Base-by-base conservation (phyloP, 2,888 invertebrate genomes). In the Erpobdella octoculata region DNA sequence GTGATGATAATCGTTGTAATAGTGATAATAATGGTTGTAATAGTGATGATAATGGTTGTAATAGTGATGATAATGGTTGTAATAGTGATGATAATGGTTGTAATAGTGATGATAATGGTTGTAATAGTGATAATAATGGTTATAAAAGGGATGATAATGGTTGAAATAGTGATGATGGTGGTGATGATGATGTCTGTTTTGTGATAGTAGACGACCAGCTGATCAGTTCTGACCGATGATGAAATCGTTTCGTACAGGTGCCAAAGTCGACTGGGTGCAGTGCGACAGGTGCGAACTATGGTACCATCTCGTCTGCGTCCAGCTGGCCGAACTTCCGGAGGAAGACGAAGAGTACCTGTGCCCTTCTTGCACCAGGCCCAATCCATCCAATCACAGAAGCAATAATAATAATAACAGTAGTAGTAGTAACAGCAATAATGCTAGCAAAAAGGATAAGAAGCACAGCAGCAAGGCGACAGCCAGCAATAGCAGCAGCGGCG, bases 291-390 rank as follows among this genome's bases (percentile, higher is more conserved):
- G 62, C 38, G 25, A 62, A 33, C 1, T 1, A 3, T 62, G 70
- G 70, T 41, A 62, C 37, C 62, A 70, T 33, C 18, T 70, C 15
- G 15, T 33, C 4, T 62, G 62, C 33, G 70, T 70, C 2, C 1
- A 36, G 2, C 8, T 70, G 37, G 0, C 6, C 21, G 12, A 38
- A 18, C 9, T 62, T 1, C 88, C 94, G n/a, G 88, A 89, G 4
- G 91, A 91, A 70, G 90, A 91, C 79, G 92, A 91, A 80, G 91
- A 91, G 83, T 93, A 91, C 82, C 88, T 90, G 73, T 93, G 93
- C 37, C 64, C 53, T 36, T 46, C 12, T 8, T 74, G 74, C 46
- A 31, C 15, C 64, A 28, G 5, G 33, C 31, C 9, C 28, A 12
- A 31, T 25, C 33, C 28, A 31, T 12, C 9, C 35, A 12, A 64